Conservation (phyloP, 2,888 invertebrate species). For the Lasioglossum marginatum region DNA sequence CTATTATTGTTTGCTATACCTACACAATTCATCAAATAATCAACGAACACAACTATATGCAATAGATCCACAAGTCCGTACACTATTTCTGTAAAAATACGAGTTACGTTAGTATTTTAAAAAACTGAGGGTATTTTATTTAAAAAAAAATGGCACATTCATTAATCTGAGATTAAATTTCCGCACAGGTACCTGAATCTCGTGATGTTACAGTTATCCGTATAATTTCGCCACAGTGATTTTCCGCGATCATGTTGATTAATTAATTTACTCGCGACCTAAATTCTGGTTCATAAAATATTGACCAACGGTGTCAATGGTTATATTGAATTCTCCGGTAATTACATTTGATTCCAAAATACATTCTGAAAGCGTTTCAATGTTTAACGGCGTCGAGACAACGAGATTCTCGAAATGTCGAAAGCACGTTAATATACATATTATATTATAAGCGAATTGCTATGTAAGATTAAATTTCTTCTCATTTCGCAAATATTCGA, state of each 20-base stretch:
- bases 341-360: not conserved
- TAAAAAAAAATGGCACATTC: not conserved
- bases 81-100: no score
- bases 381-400: not conserved
- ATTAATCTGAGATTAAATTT: not conserved
- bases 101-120: no score
- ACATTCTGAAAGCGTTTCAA: not conserved
- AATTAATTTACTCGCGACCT: slow-evolving; percentile 9
- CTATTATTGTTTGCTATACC: not conserved
- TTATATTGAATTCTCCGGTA: not conserved
- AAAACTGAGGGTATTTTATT: not conserved
- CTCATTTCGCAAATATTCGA: not conserved
- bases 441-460: not conserved
- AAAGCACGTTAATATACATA: not conserved
- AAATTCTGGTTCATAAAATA: slow-evolving; percentile 3
- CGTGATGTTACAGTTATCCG: not conserved
- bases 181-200: not conserved
- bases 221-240: not conserved
- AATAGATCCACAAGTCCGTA: no score
- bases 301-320: not conserved
- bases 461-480: not conserved
- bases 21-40: not conserved
- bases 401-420: not conserved
- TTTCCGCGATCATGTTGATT: slow-evolving; percentile 13
- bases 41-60: not conserved